Conservation (phyloP, 1,140 invertebrate genomes). For the Caenorhabditis inopinata region DNA sequence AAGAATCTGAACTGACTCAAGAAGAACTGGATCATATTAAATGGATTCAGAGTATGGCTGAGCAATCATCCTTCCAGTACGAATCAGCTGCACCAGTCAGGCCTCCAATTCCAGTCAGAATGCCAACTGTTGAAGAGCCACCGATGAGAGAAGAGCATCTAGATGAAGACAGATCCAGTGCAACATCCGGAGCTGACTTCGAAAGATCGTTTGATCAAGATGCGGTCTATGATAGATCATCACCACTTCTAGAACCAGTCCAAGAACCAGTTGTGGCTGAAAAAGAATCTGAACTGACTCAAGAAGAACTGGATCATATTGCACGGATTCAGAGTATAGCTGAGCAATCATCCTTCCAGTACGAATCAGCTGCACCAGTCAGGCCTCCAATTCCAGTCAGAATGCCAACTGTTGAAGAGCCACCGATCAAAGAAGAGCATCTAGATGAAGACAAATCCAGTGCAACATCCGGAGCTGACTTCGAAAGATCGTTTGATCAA, state of each 20-base stretch:
- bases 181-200: neutral
- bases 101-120: neutral
- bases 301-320: slow-evolving; percentile 38
- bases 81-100: neutral
- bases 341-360: slow-evolving; percentile 9
- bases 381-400: neutral
- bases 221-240: neutral
- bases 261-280: neutral
- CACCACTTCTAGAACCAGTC: neutral
- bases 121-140: neutral
- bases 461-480: slow-evolving; percentile 11
- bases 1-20: neutral
- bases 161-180: neutral
- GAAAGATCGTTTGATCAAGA: neutral
- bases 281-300: neutral
- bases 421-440: neutral
- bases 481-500: neutral
- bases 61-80: slow-evolving; percentile 14
- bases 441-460: neutral
- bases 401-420: neutral
- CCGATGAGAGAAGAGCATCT: neutral
- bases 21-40: slow-evolving; percentile 23
- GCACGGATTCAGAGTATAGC: slow-evolving; percentile 30
- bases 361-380: neutral
- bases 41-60: neutral